phyloP scores from a whole-genome alignment of 2,888 invertebrate genomes.

The Dolomedes plantarius region DNA sequence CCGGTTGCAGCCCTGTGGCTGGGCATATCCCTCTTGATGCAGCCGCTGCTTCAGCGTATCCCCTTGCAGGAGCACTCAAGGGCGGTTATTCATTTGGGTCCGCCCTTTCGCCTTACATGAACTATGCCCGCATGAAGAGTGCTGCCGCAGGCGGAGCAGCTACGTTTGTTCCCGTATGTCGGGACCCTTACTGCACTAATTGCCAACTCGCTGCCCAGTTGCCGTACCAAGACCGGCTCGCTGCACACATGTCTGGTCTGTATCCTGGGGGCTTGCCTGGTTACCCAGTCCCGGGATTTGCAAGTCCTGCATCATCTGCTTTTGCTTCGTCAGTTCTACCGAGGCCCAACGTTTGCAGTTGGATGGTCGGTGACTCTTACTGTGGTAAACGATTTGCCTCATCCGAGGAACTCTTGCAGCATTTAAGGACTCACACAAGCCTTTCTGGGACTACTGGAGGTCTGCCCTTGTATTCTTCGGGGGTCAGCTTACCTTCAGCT shows the following conservation, averaged over 20 bases:
- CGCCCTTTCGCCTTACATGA: slow-evolving; percentile 86
- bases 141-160: slow-evolving; percentile 92
- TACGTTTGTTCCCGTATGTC: slow-evolving; percentile 91
- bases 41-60: slow-evolving; percentile 73
- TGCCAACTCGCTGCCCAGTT: slow-evolving; percentile 90
- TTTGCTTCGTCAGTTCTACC: slow-evolving; percentile 74
- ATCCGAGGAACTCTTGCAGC: slow-evolving; percentile 94
- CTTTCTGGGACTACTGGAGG: slow-evolving; percentile 26
- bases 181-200: slow-evolving; percentile 97
- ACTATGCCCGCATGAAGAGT: slow-evolving; percentile 94
- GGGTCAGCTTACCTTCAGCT: slow-evolving; percentile 63
- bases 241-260: slow-evolving; percentile 77
- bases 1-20: slow-evolving; percentile 73
- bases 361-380: slow-evolving; percentile 92
- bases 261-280: slow-evolving; percentile 74
- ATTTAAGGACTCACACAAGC: slow-evolving; percentile 90
- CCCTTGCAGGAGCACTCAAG: slow-evolving; percentile 67
- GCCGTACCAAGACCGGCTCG: slow-evolving; percentile 84
- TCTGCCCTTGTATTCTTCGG: slow-evolving; percentile 54
- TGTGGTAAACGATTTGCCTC: slow-evolving; percentile 95
- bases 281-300: slow-evolving; percentile 69
- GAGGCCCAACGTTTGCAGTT: slow-evolving; percentile 88
- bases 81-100: slow-evolving; percentile 74
- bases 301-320: slow-evolving; percentile 73
- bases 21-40: slow-evolving; percentile 79